These are phyloP conservation scores for Drosophila barbarae DNA, from an alignment of 2,888 invertebrate genomes.

Conservation along the genomic window DNA sequence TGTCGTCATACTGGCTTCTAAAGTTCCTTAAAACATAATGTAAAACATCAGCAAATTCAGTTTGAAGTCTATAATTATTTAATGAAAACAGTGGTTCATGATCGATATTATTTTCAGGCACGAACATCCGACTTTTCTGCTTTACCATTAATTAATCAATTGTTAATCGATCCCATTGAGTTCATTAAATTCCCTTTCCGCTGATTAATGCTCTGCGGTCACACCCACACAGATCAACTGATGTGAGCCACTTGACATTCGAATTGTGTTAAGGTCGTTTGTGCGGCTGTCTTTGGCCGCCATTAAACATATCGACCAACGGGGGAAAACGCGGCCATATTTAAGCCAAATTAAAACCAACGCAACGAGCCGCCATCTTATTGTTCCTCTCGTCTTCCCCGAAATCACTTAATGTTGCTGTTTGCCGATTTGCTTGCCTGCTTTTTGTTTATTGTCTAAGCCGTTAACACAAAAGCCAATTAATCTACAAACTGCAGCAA, in stretches of 20 bases:
- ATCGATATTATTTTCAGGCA: neutral
- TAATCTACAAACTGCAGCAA: constrained; percentile 65
- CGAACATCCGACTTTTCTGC: constrained; percentile 4
- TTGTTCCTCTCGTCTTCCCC: constrained; percentile 6
- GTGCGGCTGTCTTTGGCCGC: constrained; percentile 11
- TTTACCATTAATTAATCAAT: constrained; percentile 17
- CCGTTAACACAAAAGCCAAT: constrained; percentile 64
- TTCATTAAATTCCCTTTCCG: constrained; percentile 23
- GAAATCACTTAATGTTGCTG: constrained; percentile 14
- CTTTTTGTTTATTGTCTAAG: constrained; percentile 31
- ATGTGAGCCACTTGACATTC: constrained; percentile 27
- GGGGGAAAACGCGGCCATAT: constrained; percentile 15
- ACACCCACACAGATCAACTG: constrained; percentile 21
- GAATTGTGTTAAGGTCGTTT: constrained; percentile 29
- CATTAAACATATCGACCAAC: constrained; percentile 26
- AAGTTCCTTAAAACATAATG: neutral
- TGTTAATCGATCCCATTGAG: constrained; percentile 22
- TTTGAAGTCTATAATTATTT: neutral
- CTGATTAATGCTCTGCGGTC: constrained; percentile 32
- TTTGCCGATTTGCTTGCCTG: constrained; percentile 18
- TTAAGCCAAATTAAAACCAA: constrained; percentile 16
- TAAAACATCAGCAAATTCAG: neutral
- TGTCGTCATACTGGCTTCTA: neutral
- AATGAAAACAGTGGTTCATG: constrained; percentile 7
- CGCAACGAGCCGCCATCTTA: neutral